These are phyloP conservation scores for Lasioglossum oenotherae DNA, from an alignment of 2,888 invertebrate genomes.

Conservation along the genomic window DNA sequence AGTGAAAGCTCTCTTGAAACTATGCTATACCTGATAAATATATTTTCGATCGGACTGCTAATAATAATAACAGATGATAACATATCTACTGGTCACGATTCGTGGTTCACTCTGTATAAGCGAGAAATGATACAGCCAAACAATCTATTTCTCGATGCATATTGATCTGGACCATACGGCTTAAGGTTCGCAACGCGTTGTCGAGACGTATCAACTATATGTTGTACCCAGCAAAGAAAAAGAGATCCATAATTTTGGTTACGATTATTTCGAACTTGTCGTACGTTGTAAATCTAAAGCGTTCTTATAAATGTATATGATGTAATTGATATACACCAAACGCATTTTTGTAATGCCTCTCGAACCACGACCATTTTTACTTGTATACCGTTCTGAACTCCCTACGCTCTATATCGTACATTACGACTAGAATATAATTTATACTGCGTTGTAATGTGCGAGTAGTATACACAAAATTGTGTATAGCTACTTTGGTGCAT, in stretches of 20 bases:
- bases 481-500: conserved; percentile 8
- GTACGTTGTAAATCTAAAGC: conserved; percentile 37
- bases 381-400: conserved; percentile 24
- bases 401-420: conserved; percentile 21
- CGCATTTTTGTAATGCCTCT: conserved; percentile 48
- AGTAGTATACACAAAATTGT: conserved; percentile 31
- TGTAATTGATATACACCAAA: conserved; percentile 48
- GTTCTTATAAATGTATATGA: conserved; percentile 47
- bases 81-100: too few species aligned
- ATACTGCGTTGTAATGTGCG: conserved; percentile 23
- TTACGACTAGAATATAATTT: conserved; percentile 42
- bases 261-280: conserved; percentile 39
- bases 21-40: too few species aligned
- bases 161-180: conserved; percentile 21
- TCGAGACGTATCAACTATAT: neutral
- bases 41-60: too few species aligned
- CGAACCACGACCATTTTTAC: conserved; percentile 44
- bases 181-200: conserved; percentile 12
- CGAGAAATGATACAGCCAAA: conserved; percentile 6
- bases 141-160: conserved; percentile 29
- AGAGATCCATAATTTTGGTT: conserved; percentile 39
- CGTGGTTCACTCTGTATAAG: neutral
- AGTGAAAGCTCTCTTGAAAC: too few species aligned
- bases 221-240: neutral
- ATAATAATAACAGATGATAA: too few species aligned